phyloP scores from a whole-genome alignment of 2,113 vertebrate genomes.

The Gallinago jamesoni region DNA sequence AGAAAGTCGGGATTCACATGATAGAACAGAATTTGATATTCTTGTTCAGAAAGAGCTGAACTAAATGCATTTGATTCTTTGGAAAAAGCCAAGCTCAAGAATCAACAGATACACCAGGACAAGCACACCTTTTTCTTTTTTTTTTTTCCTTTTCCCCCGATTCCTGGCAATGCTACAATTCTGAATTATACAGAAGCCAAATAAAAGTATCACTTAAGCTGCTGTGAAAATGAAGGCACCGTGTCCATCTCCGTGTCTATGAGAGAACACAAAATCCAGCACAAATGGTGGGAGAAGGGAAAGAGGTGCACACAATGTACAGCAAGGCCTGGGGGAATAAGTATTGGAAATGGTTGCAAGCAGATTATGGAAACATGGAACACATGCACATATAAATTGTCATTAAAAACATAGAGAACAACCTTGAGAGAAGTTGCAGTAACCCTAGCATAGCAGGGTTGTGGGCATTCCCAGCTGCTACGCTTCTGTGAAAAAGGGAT shows the following conservation, averaged over 20 bases:
- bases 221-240: neutral
- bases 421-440: neutral
- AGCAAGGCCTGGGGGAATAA: neutral
- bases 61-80: neutral
- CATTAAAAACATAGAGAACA: neutral
- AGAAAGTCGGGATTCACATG: neutral
- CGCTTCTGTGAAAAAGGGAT: neutral
- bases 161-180: neutral
- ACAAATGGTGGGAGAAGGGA: neutral
- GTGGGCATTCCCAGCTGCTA: neutral
- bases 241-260: neutral
- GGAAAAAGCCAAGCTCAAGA: neutral
- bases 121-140: neutral
- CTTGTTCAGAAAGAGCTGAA: neutral
- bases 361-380: neutral
- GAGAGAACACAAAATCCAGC: neutral
- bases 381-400: neutral
- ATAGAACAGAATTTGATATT: neutral
- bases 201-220: neutral
- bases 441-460: neutral
- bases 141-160: no score
- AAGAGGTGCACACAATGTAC: rapidly evolving
- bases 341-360: neutral
- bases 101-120: neutral
- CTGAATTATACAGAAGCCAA: neutral